These are phyloP conservation scores for Phrynosoma platyrhinos DNA, from an alignment of 2,113 vertebrate species.

Conservation along the genomic window DNA sequence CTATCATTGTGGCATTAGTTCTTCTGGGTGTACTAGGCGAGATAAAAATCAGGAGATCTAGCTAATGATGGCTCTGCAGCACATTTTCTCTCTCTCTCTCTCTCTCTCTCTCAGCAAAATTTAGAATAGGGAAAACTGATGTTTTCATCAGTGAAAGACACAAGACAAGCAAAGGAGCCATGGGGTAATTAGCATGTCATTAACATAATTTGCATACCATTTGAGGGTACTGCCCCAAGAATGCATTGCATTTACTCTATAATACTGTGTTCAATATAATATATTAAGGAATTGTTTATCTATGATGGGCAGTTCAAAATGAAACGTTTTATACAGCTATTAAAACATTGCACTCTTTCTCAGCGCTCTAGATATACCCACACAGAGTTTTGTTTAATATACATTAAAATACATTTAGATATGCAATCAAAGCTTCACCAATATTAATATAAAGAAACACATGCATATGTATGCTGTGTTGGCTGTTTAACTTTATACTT, in stretches of 20 bases:
- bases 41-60: constrained; percentile 82
- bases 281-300: neutral
- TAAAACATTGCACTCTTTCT: neutral
- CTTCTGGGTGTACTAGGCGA: constrained; percentile 75
- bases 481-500: neutral
- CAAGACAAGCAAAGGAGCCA: neutral
- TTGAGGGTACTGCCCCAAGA: neutral
- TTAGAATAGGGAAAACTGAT: constrained; percentile 36
- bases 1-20: constrained; percentile 83
- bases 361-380: neutral
- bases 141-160: constrained; percentile 21
- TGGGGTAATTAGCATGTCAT: neutral
- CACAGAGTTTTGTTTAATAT: neutral
- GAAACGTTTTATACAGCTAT: neutral
- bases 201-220: neutral
- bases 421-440: neutral
- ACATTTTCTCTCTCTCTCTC: constrained; percentile 26
- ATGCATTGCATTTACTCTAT: neutral
- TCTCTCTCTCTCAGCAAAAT: constrained; percentile 12
- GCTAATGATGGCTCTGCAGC: constrained; percentile 76
- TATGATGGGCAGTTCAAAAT: neutral
- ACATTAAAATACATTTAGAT: neutral
- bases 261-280: neutral
- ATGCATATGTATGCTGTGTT: neutral
- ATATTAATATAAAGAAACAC: neutral